Base-by-base conservation (phyloP, 2,797 vertebrate species). In the Silurus aristotelis region DNA sequence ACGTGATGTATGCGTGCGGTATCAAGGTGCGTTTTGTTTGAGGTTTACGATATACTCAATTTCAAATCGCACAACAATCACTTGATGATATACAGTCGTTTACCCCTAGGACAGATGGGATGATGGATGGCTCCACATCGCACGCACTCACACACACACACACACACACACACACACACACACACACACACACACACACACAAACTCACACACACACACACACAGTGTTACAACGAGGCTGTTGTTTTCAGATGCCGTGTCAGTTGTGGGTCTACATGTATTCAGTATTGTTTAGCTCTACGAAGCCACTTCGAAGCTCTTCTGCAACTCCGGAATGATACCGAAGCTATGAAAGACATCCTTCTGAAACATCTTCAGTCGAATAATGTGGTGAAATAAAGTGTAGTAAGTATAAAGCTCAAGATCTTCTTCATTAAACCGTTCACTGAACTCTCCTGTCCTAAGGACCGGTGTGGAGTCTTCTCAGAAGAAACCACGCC, bases 141-240 rank as follows among this genome's bases (percentile, higher is more conserved):
- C 15, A n/a, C 61, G 58, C 52, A 31, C 83, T 52, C 55, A 75
- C n/a, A n/a, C 9, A 22, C 60, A 66, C 80, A 82, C 46, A 82
- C 38, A 71, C 38, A 46, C 9, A 63, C 25, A 56, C 80, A 82
- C 46, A 82, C 3, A 43, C 27, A 17, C 27, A 46, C 68, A 46
- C 38, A 71, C 68, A 20, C 38, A 71, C 38, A 46, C 9, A 63
- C 25, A 56, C 38, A 71, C 38, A 46, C 9, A 63, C 25, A 56
- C 80, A 82, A n/a, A 82, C 3, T 20, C 27, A 17, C 27, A 46
- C 68, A 46, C 38, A 71, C 68, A 20, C 38, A 71, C 38, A 46
- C 9, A 63, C 25, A 56, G 17, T 25, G 7, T 1, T 58, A 84
- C 83, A 84, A 68, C 83, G 61, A 56, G 0, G 56, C 75, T 52